Evolutionary conservation across 23 tunicate genomes (phyloP).

Genomic region (Botrylloides violaceus): DNA sequence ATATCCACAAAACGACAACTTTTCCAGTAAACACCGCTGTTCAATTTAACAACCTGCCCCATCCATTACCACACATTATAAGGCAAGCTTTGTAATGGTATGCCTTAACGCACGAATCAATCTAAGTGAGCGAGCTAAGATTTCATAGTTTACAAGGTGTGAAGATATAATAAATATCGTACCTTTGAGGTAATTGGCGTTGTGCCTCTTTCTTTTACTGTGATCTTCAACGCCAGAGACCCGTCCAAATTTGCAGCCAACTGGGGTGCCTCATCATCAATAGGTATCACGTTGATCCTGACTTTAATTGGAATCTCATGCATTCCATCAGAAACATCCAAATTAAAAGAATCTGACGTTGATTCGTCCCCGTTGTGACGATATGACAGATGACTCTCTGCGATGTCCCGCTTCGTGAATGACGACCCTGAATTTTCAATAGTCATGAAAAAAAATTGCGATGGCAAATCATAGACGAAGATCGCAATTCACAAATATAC

Average conservation of each 20-base stretch:
- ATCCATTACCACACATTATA: no score
- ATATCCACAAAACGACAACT: no score
- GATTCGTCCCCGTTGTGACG: constrained; percentile 71
- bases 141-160: no score
- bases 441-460: no score
- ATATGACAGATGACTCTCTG: constrained; percentile 46
- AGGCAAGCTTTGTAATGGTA: no score
- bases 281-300: constrained; percentile 43
- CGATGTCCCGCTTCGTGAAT: constrained; percentile 51
- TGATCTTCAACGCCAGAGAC: constrained; percentile 43
- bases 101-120: no score
- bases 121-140: no score
- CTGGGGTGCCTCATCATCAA: constrained; percentile 79
- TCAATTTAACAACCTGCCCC: no score
- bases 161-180: no score
- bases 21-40: no score
- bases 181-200: constrained; percentile 64
- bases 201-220: constrained; percentile 55
- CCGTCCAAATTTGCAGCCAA: constrained; percentile 60
- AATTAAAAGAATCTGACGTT: constrained; percentile 41
- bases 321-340: constrained; percentile 93
- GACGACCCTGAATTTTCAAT: neutral
- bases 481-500: neutral
- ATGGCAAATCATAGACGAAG: neutral
- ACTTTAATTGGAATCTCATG: constrained; percentile 88